Evolutionary conservation across 2,113 vertebrate genomes (phyloP).

Genomic region (Columba livia): DNA sequence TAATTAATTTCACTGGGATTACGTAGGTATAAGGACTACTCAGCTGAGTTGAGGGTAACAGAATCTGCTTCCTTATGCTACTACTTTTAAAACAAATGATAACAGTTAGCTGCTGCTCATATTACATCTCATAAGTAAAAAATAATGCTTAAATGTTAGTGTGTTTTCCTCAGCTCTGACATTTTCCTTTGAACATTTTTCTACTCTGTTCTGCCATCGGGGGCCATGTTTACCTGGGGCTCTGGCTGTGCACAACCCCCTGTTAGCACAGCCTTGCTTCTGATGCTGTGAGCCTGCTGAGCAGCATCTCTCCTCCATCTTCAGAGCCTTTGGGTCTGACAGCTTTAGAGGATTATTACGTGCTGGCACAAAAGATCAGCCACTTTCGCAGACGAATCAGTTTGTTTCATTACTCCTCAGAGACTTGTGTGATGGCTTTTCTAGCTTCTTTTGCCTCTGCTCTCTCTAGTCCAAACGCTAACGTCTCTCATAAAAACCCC

Average conservation of each 20-base stretch:
- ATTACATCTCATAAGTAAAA: neutral
- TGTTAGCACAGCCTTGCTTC: neutral
- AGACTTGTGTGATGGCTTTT: neutral
- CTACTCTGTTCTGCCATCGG: neutral
- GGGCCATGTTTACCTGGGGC: accelerated
- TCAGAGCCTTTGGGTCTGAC: neutral
- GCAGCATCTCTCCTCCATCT: neutral
- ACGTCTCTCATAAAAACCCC: neutral
- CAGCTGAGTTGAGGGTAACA: neutral
- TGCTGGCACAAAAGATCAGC: neutral
- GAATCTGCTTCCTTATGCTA: neutral
- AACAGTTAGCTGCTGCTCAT: neutral
- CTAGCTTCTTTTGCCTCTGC: neutral
- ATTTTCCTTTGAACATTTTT: neutral
- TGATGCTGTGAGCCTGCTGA: neutral
- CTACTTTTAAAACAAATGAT: neutral
- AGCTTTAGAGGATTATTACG: neutral
- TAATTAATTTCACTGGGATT: conserved; percentile 6
- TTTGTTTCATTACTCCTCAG: neutral
- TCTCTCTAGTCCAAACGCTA: neutral
- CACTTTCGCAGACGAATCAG: neutral
- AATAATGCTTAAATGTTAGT: neutral
- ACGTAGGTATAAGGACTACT: neutral
- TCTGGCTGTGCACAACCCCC: accelerated
- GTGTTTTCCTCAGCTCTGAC: neutral